Evolutionary conservation across 2,113 vertebrate species (phyloP), one percentile per base, ranked within the genome.

Genomic region (Pseudorhombus dupliciocellatus): DNA sequence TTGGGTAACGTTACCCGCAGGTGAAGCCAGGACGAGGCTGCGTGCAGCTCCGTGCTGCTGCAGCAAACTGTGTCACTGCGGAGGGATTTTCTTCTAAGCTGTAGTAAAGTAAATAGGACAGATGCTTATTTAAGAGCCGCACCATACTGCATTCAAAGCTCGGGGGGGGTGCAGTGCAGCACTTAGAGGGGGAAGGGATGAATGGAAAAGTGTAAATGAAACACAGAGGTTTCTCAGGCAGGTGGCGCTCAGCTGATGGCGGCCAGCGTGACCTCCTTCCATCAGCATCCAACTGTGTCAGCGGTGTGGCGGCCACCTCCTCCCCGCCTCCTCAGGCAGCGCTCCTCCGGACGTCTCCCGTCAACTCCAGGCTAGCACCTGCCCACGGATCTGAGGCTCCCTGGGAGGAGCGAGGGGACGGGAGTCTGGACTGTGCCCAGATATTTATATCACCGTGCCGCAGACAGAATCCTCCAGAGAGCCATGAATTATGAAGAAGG

Each of bases 391-490:
- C 59, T 66, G 74, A 71, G n/a, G n/a, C n/a, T n/a, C n/a, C n/a
- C n/a, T n/a, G n/a, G n/a, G n/a, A n/a, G n/a, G n/a, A n/a, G n/a
- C n/a, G n/a, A n/a, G n/a, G n/a, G n/a, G n/a, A n/a, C 44, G 18
- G 16, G 69, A 64, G 51, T 68, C 71, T 77, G 9, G 37, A 26
- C 68, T 64, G 56, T 75, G 66, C 56, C 77, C 28, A 20, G 69
- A 84, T 87, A 85, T 89, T 85, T 84, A 72, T 79, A 80, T 79
- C 54, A 22, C 25, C 59, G 59, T 30, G 57, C 81, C 75, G 65
- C 77, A 61, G 44, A 71, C 15, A 48, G 40, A 58, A 48, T 54
- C 37, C 70, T 48, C 9, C 56, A 53, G 44, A 12, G 55, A 56
- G 50, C 1, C 15, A 54, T 62, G 25, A 74, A 66, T 73, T 44